Evolutionary conservation across 2,797 vertebrate species (phyloP), one percentile per base, ranked within the genome.

Genomic region (Lagocephalus sceleratus): DNA sequence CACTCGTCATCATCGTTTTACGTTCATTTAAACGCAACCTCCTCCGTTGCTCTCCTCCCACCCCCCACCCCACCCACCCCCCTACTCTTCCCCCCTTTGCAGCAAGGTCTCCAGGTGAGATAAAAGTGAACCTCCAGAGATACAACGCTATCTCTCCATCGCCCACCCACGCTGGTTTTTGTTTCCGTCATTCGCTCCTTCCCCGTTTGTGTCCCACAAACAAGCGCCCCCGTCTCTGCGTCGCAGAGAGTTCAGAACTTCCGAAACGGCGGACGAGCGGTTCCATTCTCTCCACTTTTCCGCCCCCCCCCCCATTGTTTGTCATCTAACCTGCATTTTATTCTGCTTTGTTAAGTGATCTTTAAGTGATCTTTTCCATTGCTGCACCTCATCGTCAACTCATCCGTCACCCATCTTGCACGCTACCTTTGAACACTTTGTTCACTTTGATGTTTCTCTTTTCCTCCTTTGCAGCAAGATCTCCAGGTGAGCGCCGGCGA

Each of bases 31-130:
- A 47, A 58, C 43, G 47, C 52, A 32, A 45, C 25, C 38, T 35
- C 54, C 54, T 57, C 32, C 48, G 3, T 63, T 26, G 20, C 47
- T 47, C 15, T 43, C 45, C 45, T 12, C 25, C 26, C 7, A 1
- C 32, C 21, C n/a, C n/a, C n/a, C n/a, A n/a, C n/a, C n/a, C n/a
- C n/a, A n/a, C n/a, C n/a, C n/a, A n/a, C n/a, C n/a, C n/a, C n/a
- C 17, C 40, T 42, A 6, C 17, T 19, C 9, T 2, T 41, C 12
- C 17, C 40, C 17, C 40, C 19, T 82, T 86, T 78, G 66, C 82
- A 89, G 88, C 80, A 72, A 85, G 78, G 83, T 88, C 87, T 78
- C 88, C 86, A 87, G 83, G 85, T 88, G 87, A 89, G 85, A 69
- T 66, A 60, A 63, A 71, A 74, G 66, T 80, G 58, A 82, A 58